Evolutionary conservation across 2,113 vertebrate genomes (phyloP).

Genomic region (Porphyrio hochstetteri): DNA sequence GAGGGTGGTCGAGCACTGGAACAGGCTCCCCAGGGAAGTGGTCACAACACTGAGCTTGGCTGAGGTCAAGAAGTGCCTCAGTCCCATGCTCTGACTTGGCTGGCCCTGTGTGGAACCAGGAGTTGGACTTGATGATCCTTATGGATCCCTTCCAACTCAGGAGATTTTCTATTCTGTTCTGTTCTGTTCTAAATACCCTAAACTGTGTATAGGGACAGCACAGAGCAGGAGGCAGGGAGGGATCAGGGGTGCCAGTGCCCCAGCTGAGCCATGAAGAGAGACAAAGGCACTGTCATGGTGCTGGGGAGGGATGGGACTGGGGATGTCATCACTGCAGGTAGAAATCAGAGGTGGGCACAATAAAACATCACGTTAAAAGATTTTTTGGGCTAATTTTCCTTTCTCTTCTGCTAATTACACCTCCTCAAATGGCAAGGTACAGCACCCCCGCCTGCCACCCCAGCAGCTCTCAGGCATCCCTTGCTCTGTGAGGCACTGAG

Average conservation of each 20-base stretch:
- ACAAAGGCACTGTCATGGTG: accelerated
- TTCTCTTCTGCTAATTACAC: not conserved
- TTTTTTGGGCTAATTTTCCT: not conserved
- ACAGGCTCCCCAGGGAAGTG: too few relatives aligned
- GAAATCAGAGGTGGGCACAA: not conserved
- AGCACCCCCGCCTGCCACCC: not conserved
- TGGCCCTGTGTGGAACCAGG: too few relatives aligned
- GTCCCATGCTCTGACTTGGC: too few relatives aligned
- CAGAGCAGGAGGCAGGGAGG: accelerated
- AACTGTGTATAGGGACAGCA: not conserved
- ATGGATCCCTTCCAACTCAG: too few relatives aligned
- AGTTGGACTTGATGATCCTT: too few relatives aligned
- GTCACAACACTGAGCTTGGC: too few relatives aligned
- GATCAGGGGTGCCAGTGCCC: accelerated
- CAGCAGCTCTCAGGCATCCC: not conserved
- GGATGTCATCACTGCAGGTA: not conserved
- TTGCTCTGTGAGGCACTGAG: not conserved
- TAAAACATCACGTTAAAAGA: not conserved
- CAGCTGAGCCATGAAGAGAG: not conserved
- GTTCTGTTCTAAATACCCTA: not conserved
- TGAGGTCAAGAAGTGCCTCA: too few relatives aligned
- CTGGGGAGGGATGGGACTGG: not conserved
- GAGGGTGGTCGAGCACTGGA: too few relatives aligned
- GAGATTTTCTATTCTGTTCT: too few relatives aligned
- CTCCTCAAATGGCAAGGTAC: not conserved